Conservation (phyloP, 2,888 invertebrate species). For the Cheilosia urbana region DNA sequence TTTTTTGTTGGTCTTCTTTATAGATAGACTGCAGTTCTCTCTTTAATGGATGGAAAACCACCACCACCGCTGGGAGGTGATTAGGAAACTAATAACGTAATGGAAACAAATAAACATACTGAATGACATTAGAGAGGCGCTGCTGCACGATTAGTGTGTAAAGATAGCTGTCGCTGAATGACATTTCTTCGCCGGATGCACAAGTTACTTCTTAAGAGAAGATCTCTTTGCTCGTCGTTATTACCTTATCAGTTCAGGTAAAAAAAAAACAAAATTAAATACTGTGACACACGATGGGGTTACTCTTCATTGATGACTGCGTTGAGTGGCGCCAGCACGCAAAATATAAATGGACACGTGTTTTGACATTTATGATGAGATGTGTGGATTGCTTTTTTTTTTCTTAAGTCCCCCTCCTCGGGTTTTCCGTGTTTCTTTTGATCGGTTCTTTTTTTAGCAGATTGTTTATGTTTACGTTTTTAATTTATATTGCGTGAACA, state of each 20-base stretch:
- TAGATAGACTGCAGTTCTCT: slow-evolving; percentile 63
- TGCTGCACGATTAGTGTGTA: slow-evolving; percentile 29
- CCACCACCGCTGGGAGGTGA: slow-evolving; percentile 25
- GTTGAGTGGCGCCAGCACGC: slow-evolving; percentile 18
- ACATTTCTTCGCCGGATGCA: slow-evolving; percentile 41
- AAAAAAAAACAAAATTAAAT: slow-evolving; percentile 28
- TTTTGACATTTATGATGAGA: slow-evolving; percentile 71
- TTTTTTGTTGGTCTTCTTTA: background rate
- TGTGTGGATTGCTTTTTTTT: slow-evolving; percentile 67
- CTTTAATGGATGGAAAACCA: slow-evolving; percentile 48
- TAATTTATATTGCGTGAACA: slow-evolving; percentile 38
- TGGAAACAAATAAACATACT: slow-evolving; percentile 52
- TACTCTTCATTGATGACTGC: slow-evolving; percentile 48
- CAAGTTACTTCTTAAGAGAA: slow-evolving; percentile 55
- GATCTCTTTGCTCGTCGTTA: slow-evolving; percentile 43
- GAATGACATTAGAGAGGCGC: slow-evolving; percentile 47
- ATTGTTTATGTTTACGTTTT: slow-evolving; percentile 64
- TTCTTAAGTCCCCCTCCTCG: slow-evolving; percentile 17
- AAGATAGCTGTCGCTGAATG: slow-evolving; percentile 50
- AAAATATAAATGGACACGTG: slow-evolving; percentile 57
- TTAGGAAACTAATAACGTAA: slow-evolving; percentile 60
- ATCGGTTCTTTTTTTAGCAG: slow-evolving; percentile 37
- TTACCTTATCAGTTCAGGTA: slow-evolving; percentile 58
- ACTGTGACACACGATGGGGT: slow-evolving; percentile 64
- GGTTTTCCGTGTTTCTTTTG: slow-evolving; percentile 15